These are phyloP conservation scores for Syrista parreyssii DNA, from an alignment of 2,888 invertebrate species.

Conservation along the genomic window DNA sequence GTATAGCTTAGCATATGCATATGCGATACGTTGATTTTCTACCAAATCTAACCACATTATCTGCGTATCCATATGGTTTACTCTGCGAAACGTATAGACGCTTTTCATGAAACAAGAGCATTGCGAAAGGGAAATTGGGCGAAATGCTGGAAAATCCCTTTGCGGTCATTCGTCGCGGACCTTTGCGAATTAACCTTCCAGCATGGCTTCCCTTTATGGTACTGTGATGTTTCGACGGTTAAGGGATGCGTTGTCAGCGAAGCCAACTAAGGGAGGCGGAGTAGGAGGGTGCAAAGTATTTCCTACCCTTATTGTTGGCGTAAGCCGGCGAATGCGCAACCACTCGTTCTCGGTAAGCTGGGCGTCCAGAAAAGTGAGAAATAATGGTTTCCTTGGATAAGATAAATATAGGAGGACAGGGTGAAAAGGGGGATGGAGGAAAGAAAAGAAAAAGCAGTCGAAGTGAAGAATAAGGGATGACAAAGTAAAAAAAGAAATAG, in stretches of 20 bases:
- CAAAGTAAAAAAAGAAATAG: not conserved
- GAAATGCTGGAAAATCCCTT: conserved; percentile 35
- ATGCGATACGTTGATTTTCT: too few relatives aligned
- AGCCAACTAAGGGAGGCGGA: not conserved
- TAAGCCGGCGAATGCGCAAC: not conserved
- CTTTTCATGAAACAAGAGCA: not conserved
- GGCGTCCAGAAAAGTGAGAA: not conserved
- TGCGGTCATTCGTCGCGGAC: conserved; percentile 29
- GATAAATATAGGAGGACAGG: not conserved
- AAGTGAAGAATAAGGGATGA: not conserved
- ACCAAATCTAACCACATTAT: too few relatives aligned
- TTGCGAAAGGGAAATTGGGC: conserved; percentile 38
- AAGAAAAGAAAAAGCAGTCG: not conserved
- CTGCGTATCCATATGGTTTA: not conserved
- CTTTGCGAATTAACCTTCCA: conserved; percentile 30
- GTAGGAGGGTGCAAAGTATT: not conserved
- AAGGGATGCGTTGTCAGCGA: conserved; percentile 14
- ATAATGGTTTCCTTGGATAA: not conserved
- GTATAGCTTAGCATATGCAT: too few relatives aligned
- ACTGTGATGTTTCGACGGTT: conserved; percentile 34
- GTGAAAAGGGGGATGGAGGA: not conserved
- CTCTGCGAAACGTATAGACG: not conserved
- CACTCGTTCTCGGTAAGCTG: not conserved
- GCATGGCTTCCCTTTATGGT: conserved; percentile 30
- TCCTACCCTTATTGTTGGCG: not conserved